A percentile compares a stretch with the other conserved stretches of the same genome.
Evolutionary conservation across 2,797 vertebrate genomes (phyloP).

Genomic region (Lithobates pipiens): DNA sequence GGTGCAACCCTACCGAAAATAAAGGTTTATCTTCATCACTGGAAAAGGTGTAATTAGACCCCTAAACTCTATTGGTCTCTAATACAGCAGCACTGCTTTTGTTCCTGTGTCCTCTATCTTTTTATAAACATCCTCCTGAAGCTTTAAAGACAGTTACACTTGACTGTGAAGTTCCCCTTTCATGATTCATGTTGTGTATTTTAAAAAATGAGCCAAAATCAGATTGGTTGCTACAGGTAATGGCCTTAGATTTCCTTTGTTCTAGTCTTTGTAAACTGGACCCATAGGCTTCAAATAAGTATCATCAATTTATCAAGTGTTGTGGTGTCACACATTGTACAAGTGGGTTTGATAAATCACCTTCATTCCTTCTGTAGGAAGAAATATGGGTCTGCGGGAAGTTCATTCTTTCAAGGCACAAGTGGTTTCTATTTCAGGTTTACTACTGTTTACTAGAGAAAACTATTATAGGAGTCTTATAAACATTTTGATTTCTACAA

Average conservation of each 20-base stretch:
- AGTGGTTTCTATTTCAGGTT: neutral
- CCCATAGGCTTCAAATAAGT: neutral
- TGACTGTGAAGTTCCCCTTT: too few species aligned
- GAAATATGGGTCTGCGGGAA: neutral
- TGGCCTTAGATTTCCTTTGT: neutral
- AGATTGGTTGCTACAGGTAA: neutral
- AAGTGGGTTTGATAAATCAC: neutral
- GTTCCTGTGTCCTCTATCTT: too few species aligned
- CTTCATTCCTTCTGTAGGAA: neutral
- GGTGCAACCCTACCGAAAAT: too few species aligned
- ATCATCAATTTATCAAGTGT: neutral
- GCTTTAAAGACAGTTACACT: too few species aligned
- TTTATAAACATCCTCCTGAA: too few species aligned
- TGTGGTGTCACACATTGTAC: neutral
- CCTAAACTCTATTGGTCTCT: too few species aligned
- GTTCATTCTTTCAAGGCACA: neutral
- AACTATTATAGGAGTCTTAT: neutral
- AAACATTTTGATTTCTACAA: neutral
- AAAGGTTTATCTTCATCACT: too few species aligned
- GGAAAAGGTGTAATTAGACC: too few species aligned
- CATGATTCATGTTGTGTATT: too few species aligned
- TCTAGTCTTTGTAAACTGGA: neutral
- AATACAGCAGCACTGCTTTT: too few species aligned
- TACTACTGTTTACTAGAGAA: constrained; percentile 11
- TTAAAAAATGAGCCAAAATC: too few species aligned